These are phyloP conservation scores for Lophius piscatorius DNA, from an alignment of 2,113 vertebrate species.

Conservation along the genomic window DNA sequence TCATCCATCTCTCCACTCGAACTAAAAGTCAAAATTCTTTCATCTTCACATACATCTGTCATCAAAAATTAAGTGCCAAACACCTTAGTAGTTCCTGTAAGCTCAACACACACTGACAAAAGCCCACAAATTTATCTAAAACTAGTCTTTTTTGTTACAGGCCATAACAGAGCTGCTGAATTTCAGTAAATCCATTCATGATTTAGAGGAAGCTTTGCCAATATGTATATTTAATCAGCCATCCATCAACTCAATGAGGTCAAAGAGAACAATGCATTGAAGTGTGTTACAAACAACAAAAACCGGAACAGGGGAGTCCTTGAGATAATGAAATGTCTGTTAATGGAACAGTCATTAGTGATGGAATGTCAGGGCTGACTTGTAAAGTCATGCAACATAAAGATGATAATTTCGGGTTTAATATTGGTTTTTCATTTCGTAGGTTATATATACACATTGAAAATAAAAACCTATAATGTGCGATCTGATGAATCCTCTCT, in stretches of 20 bases:
- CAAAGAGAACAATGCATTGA: constrained; percentile 51
- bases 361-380: constrained; percentile 48
- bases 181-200: constrained; percentile 15
- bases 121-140: constrained; percentile 5
- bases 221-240: constrained; percentile 43
- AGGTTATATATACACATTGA: too few relatives aligned
- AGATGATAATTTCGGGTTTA: too few relatives aligned
- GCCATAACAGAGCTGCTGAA: constrained; percentile 9
- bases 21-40: constrained; percentile 20
- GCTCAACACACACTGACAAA: constrained; percentile 7
- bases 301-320: constrained; percentile 44
- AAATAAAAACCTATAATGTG: too few relatives aligned
- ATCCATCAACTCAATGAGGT: constrained; percentile 42
- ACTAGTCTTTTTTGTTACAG: constrained; percentile 1
- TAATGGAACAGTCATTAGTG: constrained; percentile 53
- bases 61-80: too few relatives aligned
- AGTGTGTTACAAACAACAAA: constrained; percentile 48
- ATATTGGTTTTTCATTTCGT: too few relatives aligned
- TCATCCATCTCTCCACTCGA: constrained; percentile 18
- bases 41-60: too few relatives aligned
- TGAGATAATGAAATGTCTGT: constrained; percentile 65
- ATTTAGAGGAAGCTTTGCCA: constrained; percentile 14
- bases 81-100: neutral
- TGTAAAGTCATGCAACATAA: constrained; percentile 46
- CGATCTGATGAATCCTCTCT: too few relatives aligned